Conservation (phyloP, 2,113 vertebrate genomes). For the Gobiocypris rarus region DNA sequence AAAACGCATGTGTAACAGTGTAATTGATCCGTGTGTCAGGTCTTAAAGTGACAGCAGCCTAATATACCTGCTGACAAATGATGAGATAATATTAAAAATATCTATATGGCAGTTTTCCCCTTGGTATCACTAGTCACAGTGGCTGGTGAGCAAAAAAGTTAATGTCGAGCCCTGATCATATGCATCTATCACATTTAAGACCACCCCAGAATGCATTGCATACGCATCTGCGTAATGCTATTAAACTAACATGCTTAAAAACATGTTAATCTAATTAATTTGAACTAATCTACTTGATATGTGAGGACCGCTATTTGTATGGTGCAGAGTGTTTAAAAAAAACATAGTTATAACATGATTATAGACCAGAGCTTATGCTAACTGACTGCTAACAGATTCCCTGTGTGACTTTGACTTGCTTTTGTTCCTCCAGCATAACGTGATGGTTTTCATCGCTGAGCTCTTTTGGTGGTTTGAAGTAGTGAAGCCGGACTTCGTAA, state of each 20-base stretch:
- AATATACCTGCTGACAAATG: too few species aligned
- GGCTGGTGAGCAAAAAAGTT: too few species aligned
- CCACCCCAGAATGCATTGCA: not conserved
- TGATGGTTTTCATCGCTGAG: conserved; percentile 94
- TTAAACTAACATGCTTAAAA: not conserved
- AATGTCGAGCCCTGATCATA: not conserved
- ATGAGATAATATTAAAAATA: too few species aligned
- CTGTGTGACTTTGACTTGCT: not conserved
- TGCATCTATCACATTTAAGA: not conserved
- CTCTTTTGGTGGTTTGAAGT: conserved; percentile 98
- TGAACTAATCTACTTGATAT: too few species aligned
- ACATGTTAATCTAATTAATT: not conserved
- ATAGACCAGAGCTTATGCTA: not conserved
- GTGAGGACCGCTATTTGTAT: too few species aligned
- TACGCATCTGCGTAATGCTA: not conserved
- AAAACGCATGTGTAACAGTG: too few species aligned
- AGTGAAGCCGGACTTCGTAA: conserved; percentile 92
- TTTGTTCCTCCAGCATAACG: conserved; percentile 79
- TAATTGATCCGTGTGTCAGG: too few species aligned
- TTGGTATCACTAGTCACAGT: too few species aligned
- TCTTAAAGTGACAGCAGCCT: too few species aligned
- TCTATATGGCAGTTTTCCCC: too few species aligned
- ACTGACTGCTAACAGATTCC: not conserved
- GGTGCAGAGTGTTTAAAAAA: too few species aligned
- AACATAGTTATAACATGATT: too few species aligned